Base-by-base conservation (phyloP, 2,888 invertebrate species). In the Sclerodermus sp. region DNA sequence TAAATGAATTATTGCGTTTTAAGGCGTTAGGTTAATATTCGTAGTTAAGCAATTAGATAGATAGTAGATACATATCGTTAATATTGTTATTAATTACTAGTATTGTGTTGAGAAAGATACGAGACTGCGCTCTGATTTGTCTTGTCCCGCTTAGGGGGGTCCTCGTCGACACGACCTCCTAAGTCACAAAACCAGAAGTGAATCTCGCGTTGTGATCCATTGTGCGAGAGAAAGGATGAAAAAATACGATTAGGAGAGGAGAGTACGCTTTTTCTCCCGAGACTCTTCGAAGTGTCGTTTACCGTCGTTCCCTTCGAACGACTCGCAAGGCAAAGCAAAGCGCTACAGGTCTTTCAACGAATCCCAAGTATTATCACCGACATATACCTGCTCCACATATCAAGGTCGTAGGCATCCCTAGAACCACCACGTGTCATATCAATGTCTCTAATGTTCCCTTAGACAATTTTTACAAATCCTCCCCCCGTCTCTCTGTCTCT, bases 301-400 rank as follows among this genome's bases (percentile, higher is more conserved):
- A n/a, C n/a, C n/a, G n/a, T n/a, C n/a, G n/a, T n/a, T n/a, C n/a
- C n/a, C n/a, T n/a, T n/a, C n/a, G n/a, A n/a, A n/a, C n/a, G n/a
- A n/a, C n/a, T n/a, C n/a, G 57, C 61, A 66, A 66, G 64, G 71
- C 47, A 58, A 67, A 61, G 48, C 68, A 66, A 69, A 68, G 68
- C 68, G 71, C 70, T 66, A 62, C 68, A 60, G 62, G 8, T 31
- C 16, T 15, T 42, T 10, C 10, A n/a, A 8, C 6, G 23, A 44
- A 15, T 18, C 53, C 47, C 70, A 73, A 77, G 75, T 76, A 77
- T 75, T 75, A 75, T 67, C 71, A 66, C 66, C 71, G 67, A 70
- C 64, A 57, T 54, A 68, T 68, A 71, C 71, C 69, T 71, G 68
- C 60, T 68, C 67, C 68, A 77, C 77, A 77, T 77, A 77, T 77